A percentile compares a stretch with the other conserved stretches of the same genome.
Evolutionary conservation across 2,888 invertebrate genomes (phyloP).

Genomic region (Ichneumoninae sp.): DNA sequence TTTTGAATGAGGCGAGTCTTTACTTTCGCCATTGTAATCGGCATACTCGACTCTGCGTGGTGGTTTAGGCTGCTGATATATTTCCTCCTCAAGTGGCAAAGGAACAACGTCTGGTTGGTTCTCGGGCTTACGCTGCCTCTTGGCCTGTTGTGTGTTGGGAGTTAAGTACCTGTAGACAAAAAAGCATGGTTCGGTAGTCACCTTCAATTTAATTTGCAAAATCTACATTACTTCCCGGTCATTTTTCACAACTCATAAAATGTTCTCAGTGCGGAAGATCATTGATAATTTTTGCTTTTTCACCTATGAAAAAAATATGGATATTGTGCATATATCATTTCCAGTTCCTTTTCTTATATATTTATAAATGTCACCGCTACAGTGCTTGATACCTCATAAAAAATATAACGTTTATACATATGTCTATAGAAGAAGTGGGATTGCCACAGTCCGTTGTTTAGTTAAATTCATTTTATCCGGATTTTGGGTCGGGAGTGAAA

Average conservation of each 20-base stretch:
- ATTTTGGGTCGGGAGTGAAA: too few relatives aligned
- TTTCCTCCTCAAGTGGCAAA: conserved; percentile 87
- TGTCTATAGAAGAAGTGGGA: too few relatives aligned
- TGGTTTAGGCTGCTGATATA: conserved; percentile 88
- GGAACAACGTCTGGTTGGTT: conserved; percentile 89
- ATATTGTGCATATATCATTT: not conserved
- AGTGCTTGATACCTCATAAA: not conserved
- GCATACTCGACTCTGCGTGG: conserved; percentile 84
- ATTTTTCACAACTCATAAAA: not conserved
- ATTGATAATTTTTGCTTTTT: too few relatives aligned
- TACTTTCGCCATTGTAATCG: conserved; percentile 69
- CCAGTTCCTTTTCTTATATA: not conserved
- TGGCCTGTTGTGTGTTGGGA: conserved; percentile 90
- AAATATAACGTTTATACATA: too few relatives aligned
- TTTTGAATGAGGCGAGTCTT: conserved; percentile 86
- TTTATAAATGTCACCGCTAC: not conserved
- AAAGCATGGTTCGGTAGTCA: not conserved
- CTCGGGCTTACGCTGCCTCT: conserved; percentile 88
- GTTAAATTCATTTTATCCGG: too few relatives aligned
- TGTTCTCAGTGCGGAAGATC: not conserved
- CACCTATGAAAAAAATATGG: not conserved
- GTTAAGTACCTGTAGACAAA: conserved; percentile 84
- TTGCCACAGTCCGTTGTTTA: too few relatives aligned
- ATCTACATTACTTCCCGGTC: not conserved
- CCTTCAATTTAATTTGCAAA: not conserved